Conservation (phyloP, 2,797 vertebrate species). For the Halcyon chelicuti region DNA sequence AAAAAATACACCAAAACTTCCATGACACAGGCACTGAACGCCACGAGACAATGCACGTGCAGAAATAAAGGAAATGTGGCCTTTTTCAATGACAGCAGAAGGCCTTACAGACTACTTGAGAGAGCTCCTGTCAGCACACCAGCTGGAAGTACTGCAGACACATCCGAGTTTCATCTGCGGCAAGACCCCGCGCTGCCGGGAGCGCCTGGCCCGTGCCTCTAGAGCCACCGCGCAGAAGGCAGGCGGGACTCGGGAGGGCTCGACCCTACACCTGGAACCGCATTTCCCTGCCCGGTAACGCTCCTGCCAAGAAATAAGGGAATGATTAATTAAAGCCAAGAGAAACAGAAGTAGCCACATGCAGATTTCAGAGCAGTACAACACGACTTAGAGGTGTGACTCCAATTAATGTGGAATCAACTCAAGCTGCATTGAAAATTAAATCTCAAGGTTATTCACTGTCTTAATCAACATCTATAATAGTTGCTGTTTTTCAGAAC, state of each 20-base stretch:
- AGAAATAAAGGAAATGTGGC: background rate
- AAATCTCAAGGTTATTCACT: constrained; percentile 49
- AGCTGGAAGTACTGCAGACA: background rate
- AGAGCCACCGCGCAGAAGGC: background rate
- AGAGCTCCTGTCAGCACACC: background rate
- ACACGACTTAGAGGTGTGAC: background rate
- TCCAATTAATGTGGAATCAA: constrained; percentile 23
- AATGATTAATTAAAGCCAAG: constrained; percentile 34
- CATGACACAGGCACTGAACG: background rate
- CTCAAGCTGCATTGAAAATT: constrained; percentile 13
- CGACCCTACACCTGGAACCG: background rate
- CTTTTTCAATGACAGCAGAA: background rate
- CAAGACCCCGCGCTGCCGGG: background rate
- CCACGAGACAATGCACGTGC: background rate
- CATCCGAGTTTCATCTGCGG: background rate
- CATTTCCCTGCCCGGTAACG: background rate
- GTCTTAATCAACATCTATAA: constrained; percentile 10
- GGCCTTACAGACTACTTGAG: background rate
- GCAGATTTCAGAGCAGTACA: constrained; percentile 1
- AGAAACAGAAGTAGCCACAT: background rate
- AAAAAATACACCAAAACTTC: background rate
- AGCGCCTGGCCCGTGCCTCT: background rate
- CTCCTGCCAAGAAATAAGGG: background rate
- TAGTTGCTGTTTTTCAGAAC: background rate
- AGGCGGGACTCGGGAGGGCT: background rate